Evolutionary conservation across 2,113 vertebrate genomes (phyloP), one percentile per base, ranked within the genome.

Genomic region (Pavo muticus): DNA sequence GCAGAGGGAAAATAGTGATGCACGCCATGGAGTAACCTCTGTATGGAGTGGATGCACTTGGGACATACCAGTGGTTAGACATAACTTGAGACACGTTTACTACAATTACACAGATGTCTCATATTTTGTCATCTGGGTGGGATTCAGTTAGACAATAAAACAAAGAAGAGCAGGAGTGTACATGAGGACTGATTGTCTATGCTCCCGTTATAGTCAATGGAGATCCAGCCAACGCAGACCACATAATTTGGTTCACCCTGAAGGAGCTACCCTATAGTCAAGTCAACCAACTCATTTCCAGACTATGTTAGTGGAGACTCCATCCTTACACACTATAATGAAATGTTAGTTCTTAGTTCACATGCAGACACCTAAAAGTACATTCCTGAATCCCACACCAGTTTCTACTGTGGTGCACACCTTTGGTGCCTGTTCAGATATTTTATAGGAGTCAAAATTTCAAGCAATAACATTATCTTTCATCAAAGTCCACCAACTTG

Each of bases 121-220:
- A 0, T 40, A 15, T 61, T 90, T 76, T 57, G 76, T 16, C 11
- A 32, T 67, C 68, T 90, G 64, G 4, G 19, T 5, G 6, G n/a
- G 32, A 47, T 67, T 90, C 45, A 57, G 12, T 12, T 61, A 29
- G 56, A 37, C 17, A 39, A 29, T 90, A 7, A 44, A 65, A 35
- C 37, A 70, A 0, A 0, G 25, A 35, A 21, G 5, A 73, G 11
- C 5, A 1, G 1, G 20, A 20, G 40, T 30, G 40, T 65, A 35
- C 0, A 0, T 39, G 72, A 56, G 27, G 8, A 40, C 42, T 15
- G 27, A 57, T 37, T 74, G 23, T 42, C 56, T 69, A 1, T 20
- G 29, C 14, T 77, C 5, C 35, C 24, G 23, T 74, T 32, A 8
- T 10, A 30, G 7, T 45, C 39, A 29, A 0, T 5, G 52, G 45